A percentile compares a stretch with the other conserved stretches of the same genome.
Conservation (phyloP, 2,888 invertebrate genomes). For the Bombylius major region DNA sequence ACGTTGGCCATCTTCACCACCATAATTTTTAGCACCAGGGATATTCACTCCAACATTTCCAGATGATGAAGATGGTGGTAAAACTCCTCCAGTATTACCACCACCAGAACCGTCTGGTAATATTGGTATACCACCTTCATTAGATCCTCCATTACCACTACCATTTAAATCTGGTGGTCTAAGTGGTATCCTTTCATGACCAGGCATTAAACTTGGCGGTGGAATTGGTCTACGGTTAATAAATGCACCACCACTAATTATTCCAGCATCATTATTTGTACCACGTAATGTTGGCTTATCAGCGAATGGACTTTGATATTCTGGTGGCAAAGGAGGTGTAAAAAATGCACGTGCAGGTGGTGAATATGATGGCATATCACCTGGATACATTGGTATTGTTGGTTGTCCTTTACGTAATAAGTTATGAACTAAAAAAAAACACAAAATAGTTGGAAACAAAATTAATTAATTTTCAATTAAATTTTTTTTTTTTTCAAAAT, state of each 20-base stretch:
- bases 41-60: neutral
- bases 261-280: conserved; percentile 44
- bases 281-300: conserved; percentile 76
- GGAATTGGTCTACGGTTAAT: conserved; percentile 65
- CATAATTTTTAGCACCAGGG: neutral
- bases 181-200: conserved; percentile 72
- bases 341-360: conserved; percentile 68
- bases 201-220: conserved; percentile 70
- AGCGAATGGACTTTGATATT: conserved; percentile 76
- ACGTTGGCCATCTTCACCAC: conserved; percentile 11
- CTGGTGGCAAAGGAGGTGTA: conserved; percentile 73
- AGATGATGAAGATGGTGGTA: conserved; percentile 6
- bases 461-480: neutral
- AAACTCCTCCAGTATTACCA: neutral
- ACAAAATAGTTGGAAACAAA: neutral
- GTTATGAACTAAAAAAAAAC: conserved; percentile 37
- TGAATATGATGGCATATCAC: conserved; percentile 69
- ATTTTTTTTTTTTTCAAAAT: neutral
- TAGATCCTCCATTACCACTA: neutral
- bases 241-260: conserved; percentile 32
- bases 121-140: neutral
- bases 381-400: conserved; percentile 46
- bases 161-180: conserved; percentile 43
- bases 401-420: conserved; percentile 46
- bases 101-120: neutral